These are phyloP conservation scores for Lonchura striata DNA, from an alignment of 2,113 vertebrate genomes.

Conservation along the genomic window DNA sequence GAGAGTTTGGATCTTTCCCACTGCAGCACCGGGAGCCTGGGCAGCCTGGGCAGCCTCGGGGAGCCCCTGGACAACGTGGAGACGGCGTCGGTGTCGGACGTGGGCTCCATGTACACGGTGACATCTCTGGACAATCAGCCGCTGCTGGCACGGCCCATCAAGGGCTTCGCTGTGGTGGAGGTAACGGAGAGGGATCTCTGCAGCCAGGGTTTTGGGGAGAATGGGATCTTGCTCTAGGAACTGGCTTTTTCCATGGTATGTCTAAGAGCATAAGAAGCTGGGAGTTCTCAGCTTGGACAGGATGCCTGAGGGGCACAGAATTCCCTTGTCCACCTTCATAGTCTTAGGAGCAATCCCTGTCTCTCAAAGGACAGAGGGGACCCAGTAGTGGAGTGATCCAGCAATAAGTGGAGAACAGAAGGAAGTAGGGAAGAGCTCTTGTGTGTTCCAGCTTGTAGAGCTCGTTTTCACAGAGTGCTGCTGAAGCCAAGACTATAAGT, in stretches of 20 bases:
- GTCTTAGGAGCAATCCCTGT: background rate
- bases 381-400: background rate
- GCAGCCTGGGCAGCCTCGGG: constrained; percentile 91
- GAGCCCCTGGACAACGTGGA: constrained; percentile 87
- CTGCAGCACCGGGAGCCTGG: constrained; percentile 92
- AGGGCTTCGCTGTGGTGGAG: constrained; percentile 97
- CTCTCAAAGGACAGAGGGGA: background rate
- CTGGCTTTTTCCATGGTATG: rapidly evolving
- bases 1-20: constrained; percentile 94
- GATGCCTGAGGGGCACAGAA: background rate
- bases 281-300: background rate
- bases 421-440: background rate
- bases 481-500: background rate
- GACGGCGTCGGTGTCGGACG: constrained; percentile 81
- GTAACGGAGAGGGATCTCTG: constrained; percentile 57
- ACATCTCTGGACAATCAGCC: constrained; percentile 87
- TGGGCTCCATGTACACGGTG: constrained; percentile 88
- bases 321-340: background rate
- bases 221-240: background rate
- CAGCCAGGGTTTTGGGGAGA: background rate
- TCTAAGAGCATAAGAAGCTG: rapidly evolving
- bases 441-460: background rate
- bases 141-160: constrained; percentile 83
- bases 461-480: background rate
- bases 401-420: background rate